These are phyloP conservation scores for Pipistrellus nathusii DNA, from an alignment of 2,797 vertebrate species.

Conservation along the genomic window DNA sequence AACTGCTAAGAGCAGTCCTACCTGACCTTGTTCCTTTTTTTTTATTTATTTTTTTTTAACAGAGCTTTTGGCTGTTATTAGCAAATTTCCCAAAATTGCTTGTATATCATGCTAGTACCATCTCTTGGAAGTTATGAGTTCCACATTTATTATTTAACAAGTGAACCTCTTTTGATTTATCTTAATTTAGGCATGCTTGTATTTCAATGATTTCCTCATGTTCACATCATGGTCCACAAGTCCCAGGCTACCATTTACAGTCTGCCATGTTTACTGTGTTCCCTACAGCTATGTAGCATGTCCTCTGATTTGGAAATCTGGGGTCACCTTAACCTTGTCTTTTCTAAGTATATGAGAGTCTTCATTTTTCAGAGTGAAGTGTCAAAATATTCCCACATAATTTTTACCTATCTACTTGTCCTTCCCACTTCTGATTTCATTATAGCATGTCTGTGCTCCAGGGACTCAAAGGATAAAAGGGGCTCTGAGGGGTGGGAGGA, in stretches of 20 bases:
- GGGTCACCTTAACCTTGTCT: not conserved
- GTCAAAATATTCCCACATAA: not conserved
- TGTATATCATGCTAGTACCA: not conserved
- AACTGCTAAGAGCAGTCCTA: not conserved
- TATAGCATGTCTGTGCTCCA: not conserved
- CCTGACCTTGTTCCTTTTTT: not conserved
- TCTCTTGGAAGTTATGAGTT: not conserved
- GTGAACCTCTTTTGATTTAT: not conserved
- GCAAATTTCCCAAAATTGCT: not conserved
- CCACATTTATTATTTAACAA: not conserved
- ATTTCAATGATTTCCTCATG: not conserved
- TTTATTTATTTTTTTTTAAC: not conserved
- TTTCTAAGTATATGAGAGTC: not conserved
- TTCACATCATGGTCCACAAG: not conserved
- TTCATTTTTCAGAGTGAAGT: conserved; percentile 9
- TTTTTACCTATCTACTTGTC: not conserved
- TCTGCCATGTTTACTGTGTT: not conserved
- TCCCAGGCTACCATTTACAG: not conserved
- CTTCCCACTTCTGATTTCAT: not conserved
- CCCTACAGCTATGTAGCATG: not conserved
- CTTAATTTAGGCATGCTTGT: not conserved
- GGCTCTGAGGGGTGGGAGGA: not conserved
- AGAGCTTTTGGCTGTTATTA: conserved; percentile 33
- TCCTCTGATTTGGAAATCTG: not conserved
- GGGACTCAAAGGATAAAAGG: not conserved